phyloP scores from a whole-genome alignment of 2,797 vertebrate species.

The Pipistrellus nathusii region DNA sequence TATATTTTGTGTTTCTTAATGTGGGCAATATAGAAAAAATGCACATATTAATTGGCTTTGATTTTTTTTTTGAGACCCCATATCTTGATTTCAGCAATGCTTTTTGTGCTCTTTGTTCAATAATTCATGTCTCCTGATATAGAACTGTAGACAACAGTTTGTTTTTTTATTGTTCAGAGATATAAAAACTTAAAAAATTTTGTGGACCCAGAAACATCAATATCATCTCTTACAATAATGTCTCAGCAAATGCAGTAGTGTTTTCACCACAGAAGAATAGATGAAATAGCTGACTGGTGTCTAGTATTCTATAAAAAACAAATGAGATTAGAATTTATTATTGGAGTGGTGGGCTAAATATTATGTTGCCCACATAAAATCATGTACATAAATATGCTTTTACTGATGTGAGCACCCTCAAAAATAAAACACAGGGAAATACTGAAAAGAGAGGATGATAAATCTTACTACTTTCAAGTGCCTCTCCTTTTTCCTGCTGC shows the following conservation, averaged over 20 bases:
- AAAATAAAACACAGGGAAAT: constrained; percentile 18
- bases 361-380: not conserved
- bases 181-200: constrained; percentile 7
- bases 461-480: constrained; percentile 18
- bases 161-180: constrained; percentile 44
- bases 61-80: not conserved
- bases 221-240: constrained; percentile 35
- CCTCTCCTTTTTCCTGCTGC: constrained; percentile 42
- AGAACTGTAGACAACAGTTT: constrained; percentile 28
- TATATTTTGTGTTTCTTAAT: constrained; percentile 18
- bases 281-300: not conserved
- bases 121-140: constrained; percentile 13
- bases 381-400: not conserved
- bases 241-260: constrained; percentile 24
- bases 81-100: not conserved
- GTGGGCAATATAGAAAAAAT: not conserved
- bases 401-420: not conserved
- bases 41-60: constrained; percentile 9
- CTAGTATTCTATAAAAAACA: not conserved
- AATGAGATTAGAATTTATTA: not conserved
- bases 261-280: not conserved
- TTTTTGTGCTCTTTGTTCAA: not conserved
- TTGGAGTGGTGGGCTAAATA: not conserved
- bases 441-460: constrained; percentile 20
- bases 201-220: constrained; percentile 18